These are phyloP conservation scores for Eilema depressum DNA, from an alignment of 2,888 invertebrate species.

Conservation along the genomic window DNA sequence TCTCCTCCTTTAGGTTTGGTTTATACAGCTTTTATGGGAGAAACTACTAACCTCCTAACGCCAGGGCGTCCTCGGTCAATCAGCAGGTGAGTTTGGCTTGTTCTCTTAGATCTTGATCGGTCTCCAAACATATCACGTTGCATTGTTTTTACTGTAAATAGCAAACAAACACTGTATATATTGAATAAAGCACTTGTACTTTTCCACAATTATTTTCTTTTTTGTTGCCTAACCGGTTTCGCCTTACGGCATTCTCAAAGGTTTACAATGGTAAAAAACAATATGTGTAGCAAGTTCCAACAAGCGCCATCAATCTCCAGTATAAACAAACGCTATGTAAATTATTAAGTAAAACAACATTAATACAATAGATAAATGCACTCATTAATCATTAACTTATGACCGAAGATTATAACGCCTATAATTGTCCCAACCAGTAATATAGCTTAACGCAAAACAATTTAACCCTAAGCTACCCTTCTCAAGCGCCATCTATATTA, in stretches of 20 bases:
- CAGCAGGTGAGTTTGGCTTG: not conserved
- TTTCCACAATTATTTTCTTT: too few relatives aligned
- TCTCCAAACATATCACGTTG: too few relatives aligned
- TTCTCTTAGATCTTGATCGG: not conserved
- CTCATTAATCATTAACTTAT: not conserved
- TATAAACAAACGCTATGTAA: too few relatives aligned
- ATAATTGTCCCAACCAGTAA: not conserved
- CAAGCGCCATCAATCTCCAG: too few relatives aligned
- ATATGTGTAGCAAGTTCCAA: too few relatives aligned
- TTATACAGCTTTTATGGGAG: not conserved
- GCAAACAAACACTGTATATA: too few relatives aligned
- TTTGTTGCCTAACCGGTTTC: too few relatives aligned
- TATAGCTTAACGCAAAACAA: conserved; percentile 7
- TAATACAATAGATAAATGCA: not conserved
- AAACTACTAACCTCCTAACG: too few relatives aligned
- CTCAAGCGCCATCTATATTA: conserved; percentile 17
- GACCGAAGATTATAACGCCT: conserved; percentile 3
- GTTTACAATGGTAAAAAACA: too few relatives aligned
- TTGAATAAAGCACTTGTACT: too few relatives aligned
- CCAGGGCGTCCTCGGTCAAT: not conserved
- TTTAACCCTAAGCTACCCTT: conserved; percentile 9
- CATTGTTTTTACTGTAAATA: not conserved
- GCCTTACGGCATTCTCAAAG: too few relatives aligned
- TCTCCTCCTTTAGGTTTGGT: not conserved
- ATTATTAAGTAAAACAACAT: not conserved